Base-by-base conservation (phyloP, 2,113 vertebrate species). In the Macquaria ambigua region DNA sequence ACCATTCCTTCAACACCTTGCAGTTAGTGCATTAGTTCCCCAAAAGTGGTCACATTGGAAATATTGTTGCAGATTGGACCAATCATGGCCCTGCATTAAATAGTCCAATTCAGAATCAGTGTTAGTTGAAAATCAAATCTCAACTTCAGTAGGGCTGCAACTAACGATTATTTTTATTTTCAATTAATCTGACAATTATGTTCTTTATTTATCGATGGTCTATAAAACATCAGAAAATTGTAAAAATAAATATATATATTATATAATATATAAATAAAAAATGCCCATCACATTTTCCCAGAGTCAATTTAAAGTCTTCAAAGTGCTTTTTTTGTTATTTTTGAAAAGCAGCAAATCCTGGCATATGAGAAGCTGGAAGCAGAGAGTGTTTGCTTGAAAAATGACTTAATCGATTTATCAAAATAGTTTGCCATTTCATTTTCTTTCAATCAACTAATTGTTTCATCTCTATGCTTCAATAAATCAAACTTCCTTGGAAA, bases 211-310 rank as follows among this genome's bases (percentile, higher is more conserved):
- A 34, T 9, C 1, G 3, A n/a, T 41, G 52, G 52, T 41, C 23
- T 9, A 16, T 18, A 3, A 73, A 39, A n/a, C 34, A 56, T 25
- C 9, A 56, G 53, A 11, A 56, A n/a, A 56, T 56, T 12, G 3
- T 0, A 2, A 3, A 43, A 43, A 43, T 2, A 2, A 31, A 31
- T n/a, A n/a, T n/a, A n/a, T n/a, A n/a, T n/a, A n/a, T n/a, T n/a
- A n/a, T n/a, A n/a, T n/a, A n/a, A n/a, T n/a, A n/a, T n/a, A n/a
- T 34, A 34, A 18, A 15, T 18, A 8, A 23, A 23, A 50, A 31
- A 69, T 16, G 12, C 4, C 20, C 18, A 71, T 71, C 15, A 28
- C 14, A 58, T 58, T 43, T 18, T 11, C 53, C 23, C 6, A 18
- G 1, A 18, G 4, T 9, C 21, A 18, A 25, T 12, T n/a, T 3